phyloP scores from a whole-genome alignment of 2,113 vertebrate species.

The Macrotus californicus region DNA sequence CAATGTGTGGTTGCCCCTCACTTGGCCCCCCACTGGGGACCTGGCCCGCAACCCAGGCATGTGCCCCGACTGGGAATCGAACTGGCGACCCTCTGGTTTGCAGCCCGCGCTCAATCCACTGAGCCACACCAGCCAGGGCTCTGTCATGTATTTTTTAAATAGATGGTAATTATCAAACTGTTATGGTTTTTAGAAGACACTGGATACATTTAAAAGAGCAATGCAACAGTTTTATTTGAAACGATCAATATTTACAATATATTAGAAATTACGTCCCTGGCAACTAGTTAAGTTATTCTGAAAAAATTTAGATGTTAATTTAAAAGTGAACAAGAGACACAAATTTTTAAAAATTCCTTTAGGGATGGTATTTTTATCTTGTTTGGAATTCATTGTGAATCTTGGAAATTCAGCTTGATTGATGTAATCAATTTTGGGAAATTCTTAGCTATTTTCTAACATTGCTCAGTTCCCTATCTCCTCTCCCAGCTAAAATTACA shows the following conservation, averaged over 20 bases:
- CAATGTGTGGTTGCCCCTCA: too few species aligned
- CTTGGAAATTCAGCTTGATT: neutral
- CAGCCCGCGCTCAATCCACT: too few species aligned
- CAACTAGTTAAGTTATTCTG: neutral
- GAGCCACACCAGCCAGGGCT: too few species aligned
- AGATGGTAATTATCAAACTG: neutral
- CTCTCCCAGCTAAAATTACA: neutral
- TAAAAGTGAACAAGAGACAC: neutral
- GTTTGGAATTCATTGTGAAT: neutral
- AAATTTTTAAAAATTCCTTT: neutral
- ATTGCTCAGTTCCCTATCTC: neutral
- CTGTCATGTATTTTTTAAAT: neutral
- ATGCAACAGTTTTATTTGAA: neutral
- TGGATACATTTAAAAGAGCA: neutral
- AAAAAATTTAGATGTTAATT: neutral
- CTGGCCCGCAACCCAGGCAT: too few species aligned
- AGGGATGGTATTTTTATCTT: neutral
- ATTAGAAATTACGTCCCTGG: neutral
- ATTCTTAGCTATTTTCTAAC: conserved; percentile 5
- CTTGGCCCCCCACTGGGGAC: too few species aligned
- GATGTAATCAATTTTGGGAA: neutral
- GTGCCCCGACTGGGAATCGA: too few species aligned
- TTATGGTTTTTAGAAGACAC: neutral
- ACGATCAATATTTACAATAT: neutral
- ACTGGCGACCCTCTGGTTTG: too few species aligned